Evolutionary conservation across 2,113 vertebrate genomes (phyloP), one percentile per base, ranked within the genome.

Genomic region (Octodon degus): DNA sequence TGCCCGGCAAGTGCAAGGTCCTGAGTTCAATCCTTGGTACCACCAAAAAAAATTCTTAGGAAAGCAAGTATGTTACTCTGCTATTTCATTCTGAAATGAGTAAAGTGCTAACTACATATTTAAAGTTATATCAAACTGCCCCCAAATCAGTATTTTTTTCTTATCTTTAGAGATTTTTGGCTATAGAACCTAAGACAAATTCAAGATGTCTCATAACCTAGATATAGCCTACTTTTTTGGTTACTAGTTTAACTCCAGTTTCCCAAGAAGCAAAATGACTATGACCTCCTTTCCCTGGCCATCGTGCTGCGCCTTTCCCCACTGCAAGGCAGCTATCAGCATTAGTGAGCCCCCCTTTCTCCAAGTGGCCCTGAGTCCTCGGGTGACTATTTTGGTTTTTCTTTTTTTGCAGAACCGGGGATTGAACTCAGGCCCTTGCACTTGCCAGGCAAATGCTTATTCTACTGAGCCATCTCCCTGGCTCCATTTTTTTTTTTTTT

Each of bases 181-280:
- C 58, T 94, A 82, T 37, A 95, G 25, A 83, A 72, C 65, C 32
- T 89, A 72, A 83, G 58, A 50, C 25, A 95, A 92, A 84, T 90
- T 95, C n/a, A 76, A 53, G 37, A 68, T 68, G 3, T 0, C 30
- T 94, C 32, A 90, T 80, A 67, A 47, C 20, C 86, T 74, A 95
- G 34, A 63, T 27, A 43, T 20, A 68, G 7, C 19, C 55, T 84
- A 8, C 1, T 63, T 43, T 67, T 32, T 83, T 19, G 3, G 22
- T 84, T 85, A 63, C 83, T 72, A 65, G 20, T 82, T 96, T 70
- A 87, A 65, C 67, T 79, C 10, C n/a, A 34, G 16, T 84, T 96
- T 82, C 70, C 77, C 92, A 65, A 96, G 62, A 87, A 84, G 27
- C 50, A 82, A 65, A 11, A 16, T 34, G 24, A 20, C 68, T 55